Conservation (phyloP, 2,888 invertebrate species). For the Pristionchus exspectatus region DNA sequence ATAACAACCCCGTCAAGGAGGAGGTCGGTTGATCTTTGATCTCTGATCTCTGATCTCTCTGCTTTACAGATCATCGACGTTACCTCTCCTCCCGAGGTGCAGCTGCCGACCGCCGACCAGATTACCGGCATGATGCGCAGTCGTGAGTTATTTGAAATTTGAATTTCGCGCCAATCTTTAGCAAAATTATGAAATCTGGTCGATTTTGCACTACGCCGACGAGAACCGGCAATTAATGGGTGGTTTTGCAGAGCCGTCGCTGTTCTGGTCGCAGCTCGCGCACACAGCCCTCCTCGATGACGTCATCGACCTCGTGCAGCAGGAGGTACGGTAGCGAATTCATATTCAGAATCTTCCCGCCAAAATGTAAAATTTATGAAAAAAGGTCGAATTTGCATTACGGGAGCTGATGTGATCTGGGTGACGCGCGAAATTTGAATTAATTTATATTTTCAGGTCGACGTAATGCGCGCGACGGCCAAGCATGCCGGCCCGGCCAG, state of each 20-base stretch:
- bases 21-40: conserved; percentile 45
- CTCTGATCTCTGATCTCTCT: conserved; percentile 34
- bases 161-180: neutral
- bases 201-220: neutral
- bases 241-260: conserved; percentile 64
- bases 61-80: conserved; percentile 27
- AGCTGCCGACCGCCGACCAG: conserved; percentile 44
- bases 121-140: conserved; percentile 62
- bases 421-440: neutral
- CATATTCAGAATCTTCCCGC: neutral
- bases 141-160: conserved; percentile 18
- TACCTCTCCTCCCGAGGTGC: conserved; percentile 21
- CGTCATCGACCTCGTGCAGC: conserved; percentile 64
- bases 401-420: too few relatives aligned
- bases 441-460: neutral
- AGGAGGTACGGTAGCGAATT: conserved; percentile 2
- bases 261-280: conserved; percentile 72
- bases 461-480: conserved; percentile 25
- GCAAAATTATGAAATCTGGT: neutral
- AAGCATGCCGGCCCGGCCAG: conserved; percentile 30
- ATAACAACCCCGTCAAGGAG: conserved; percentile 41
- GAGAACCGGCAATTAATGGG: too few relatives aligned
- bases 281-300: conserved; percentile 73
- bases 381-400: neutral
- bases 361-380: neutral